Conservation (phyloP, 2,888 invertebrate genomes). For the Athetis lepigone region DNA sequence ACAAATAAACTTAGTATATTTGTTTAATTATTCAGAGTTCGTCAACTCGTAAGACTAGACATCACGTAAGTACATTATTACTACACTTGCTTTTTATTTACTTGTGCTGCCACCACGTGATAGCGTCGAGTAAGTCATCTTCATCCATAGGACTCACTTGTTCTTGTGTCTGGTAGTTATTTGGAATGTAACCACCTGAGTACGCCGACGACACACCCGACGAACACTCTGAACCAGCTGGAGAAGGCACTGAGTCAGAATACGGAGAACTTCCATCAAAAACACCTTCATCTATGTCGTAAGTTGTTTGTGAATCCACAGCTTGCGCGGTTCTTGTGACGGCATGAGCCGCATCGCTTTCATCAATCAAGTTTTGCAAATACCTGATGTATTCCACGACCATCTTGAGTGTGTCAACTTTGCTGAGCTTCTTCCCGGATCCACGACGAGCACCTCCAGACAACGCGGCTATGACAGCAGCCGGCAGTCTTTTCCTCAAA, state of each 20-base stretch:
- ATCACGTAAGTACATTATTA: slow-evolving; percentile 35
- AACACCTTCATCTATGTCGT: slow-evolving; percentile 83
- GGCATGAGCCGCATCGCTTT: slow-evolving; percentile 91
- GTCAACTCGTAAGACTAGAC: slow-evolving; percentile 73
- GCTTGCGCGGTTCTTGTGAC: slow-evolving; percentile 64
- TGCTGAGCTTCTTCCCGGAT: slow-evolving; percentile 95
- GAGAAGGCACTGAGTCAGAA: slow-evolving; percentile 91
- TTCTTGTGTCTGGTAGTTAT: slow-evolving; percentile 75
- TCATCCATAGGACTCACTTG: slow-evolving; percentile 93
- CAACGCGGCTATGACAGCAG: slow-evolving; percentile 93
- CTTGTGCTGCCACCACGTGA: slow-evolving; percentile 95
- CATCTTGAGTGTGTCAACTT: slow-evolving; percentile 97
- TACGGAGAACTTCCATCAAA: slow-evolving; percentile 82
- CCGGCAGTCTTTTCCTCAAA: slow-evolving; percentile 95
- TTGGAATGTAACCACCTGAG: slow-evolving; percentile 72
- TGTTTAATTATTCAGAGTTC: slow-evolving; percentile 23
- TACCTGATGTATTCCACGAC: slow-evolving; percentile 97
- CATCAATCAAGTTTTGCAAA: slow-evolving; percentile 94
- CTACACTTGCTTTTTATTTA: slow-evolving; percentile 57
- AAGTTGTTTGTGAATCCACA: slow-evolving; percentile 63
- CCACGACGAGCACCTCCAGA: slow-evolving; percentile 92
- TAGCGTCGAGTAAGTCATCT: slow-evolving; percentile 95
- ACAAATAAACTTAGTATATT: neutral
- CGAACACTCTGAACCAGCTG: slow-evolving; percentile 93
- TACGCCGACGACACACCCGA: slow-evolving; percentile 87